Conservation (phyloP, 1,140 invertebrate genomes). For the Coptotermes formosanus region DNA sequence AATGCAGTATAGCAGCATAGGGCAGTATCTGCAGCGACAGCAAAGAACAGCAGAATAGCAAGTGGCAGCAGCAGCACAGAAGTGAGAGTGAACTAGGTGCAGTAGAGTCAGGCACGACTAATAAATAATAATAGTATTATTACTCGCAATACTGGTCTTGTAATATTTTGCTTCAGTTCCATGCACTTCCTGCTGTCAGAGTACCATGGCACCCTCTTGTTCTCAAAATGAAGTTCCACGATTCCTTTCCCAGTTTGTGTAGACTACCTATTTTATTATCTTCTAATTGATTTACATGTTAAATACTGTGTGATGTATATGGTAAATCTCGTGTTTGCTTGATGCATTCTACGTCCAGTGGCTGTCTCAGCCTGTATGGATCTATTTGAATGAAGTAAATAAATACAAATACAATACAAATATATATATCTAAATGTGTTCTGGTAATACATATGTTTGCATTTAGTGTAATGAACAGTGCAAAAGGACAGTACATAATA, state of each 20-base stretch:
- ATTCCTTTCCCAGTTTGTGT: background rate
- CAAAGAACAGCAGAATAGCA: background rate
- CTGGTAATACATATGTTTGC: background rate
- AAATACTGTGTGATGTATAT: too few relatives aligned
- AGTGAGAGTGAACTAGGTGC: background rate
- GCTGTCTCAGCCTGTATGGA: too few relatives aligned
- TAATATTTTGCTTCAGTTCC: background rate
- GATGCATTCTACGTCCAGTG: too few relatives aligned
- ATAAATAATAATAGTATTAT: background rate
- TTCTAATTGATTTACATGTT: too few relatives aligned
- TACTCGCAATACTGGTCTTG: background rate
- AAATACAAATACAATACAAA: too few relatives aligned
- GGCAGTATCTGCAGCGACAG: background rate
- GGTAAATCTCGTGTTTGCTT: too few relatives aligned
- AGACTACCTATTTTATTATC: too few relatives aligned
- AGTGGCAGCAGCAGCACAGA: background rate
- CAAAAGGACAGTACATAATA: background rate
- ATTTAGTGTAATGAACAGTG: background rate
- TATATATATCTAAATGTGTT: background rate
- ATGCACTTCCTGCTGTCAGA: background rate
- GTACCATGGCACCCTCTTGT: background rate
- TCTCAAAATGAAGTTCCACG: background rate
- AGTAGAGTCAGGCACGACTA: background rate
- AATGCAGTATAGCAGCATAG: background rate
- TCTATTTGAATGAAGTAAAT: too few relatives aligned